Base-by-base conservation (phyloP, 2,113 vertebrate species). In the Albula goreensis region DNA sequence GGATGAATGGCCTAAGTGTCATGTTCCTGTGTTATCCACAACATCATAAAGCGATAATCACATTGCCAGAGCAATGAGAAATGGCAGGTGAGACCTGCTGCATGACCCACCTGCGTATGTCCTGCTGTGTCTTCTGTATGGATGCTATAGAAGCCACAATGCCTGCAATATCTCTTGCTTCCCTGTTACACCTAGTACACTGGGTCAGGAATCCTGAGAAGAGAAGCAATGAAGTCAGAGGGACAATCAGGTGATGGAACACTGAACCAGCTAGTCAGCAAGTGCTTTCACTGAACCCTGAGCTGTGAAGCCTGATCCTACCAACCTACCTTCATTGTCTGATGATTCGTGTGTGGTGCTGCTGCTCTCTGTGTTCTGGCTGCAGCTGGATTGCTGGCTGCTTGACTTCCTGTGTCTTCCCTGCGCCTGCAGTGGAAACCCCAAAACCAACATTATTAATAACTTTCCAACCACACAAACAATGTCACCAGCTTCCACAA, bases 281-380 rank as follows among this genome's bases (percentile, higher is more conserved):
- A 50, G 22, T 5, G 22, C 60, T 31, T 13, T 49, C 52, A 31
- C 50, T 74, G 70, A 74, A n/a, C 52, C 31, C 74, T 52, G 8
- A 8, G 25, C 50, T 41, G 31, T 41, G 1, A 41, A 41, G 31
- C 31, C 31, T 41, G 31, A 41, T 41, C 41, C 4, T 11, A 19
- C 41, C 4, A 11, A 17, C 93, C 92, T 89, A 93, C 97, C 96
- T 92, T 97, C 97, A 50, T 98, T 97, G 50, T 98, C 97, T 0
- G 98, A 99, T 78, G 97, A 97, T 90, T 98, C 98, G 0, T 96
- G 97, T n/a, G 96, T 99, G 81, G 96, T 97, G 90, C 97, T 97
- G 90, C 97, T 99, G 94, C 97, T 99, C 92, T 98, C 98, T 0
- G 98, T 99, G 90, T 96, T 97, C 92, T 98, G 98, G 94, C 97